These are phyloP conservation scores for Ianthella basta DNA, from an alignment of 37 sponge, comb jelly and placozoan genomes.

Conservation along the genomic window DNA sequence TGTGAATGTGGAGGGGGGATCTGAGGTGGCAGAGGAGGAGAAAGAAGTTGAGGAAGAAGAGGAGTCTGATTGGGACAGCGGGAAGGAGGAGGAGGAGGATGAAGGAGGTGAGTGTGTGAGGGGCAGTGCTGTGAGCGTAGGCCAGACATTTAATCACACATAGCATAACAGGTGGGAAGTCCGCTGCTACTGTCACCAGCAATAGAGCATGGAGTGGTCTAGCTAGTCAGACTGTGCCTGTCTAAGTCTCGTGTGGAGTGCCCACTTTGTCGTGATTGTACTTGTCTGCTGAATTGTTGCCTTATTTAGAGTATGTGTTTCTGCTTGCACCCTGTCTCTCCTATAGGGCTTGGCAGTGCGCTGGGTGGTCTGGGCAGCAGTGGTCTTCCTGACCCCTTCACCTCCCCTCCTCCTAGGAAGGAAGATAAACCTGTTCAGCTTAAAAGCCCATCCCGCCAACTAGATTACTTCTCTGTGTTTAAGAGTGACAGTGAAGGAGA, in stretches of 20 bases:
- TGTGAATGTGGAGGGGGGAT: not conserved
- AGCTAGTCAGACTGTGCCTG: not conserved
- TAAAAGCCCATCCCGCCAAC: not conserved
- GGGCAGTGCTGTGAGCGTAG: too few species aligned
- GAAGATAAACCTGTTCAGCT: not conserved
- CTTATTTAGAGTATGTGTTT: not conserved
- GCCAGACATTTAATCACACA: too few species aligned
- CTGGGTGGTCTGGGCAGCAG: constrained; percentile 8
- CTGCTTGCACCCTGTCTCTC: not conserved
- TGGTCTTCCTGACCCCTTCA: not conserved
- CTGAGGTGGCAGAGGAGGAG: not conserved
- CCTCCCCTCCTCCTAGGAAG: not conserved
- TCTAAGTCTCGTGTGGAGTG: not conserved
- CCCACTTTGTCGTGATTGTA: not conserved
- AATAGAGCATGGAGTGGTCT: too few species aligned
- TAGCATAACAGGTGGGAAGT: too few species aligned
- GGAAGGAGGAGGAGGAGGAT: constrained; percentile 35
- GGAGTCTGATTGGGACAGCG: constrained; percentile 30
- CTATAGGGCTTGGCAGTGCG: not conserved
- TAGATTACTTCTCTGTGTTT: constrained; percentile 10
- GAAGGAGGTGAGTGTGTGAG: not conserved
- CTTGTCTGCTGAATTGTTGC: not conserved
- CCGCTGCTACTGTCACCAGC: too few species aligned
- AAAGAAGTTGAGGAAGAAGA: not conserved
- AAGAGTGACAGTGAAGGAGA: constrained; percentile 20